phyloP scores from a whole-genome alignment of 2,888 invertebrate species.

The Agonopterix subpropinquella region DNA sequence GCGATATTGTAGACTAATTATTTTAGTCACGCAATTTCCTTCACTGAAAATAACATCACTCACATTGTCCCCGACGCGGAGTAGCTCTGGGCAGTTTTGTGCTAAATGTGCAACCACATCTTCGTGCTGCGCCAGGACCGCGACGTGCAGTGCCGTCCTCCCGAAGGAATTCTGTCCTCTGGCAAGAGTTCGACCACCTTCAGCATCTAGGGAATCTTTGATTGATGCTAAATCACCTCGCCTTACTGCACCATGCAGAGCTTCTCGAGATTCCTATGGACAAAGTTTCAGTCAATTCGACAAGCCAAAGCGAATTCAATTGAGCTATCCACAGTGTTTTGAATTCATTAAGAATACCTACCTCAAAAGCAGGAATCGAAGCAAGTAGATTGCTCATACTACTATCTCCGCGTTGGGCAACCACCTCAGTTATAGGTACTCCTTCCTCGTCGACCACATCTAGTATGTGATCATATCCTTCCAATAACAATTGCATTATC shows the following conservation, averaged over 20 bases:
- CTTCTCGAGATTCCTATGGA: conserved; percentile 83
- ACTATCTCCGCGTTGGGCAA: conserved; percentile 79
- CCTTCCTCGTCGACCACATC: conserved; percentile 86
- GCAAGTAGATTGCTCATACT: conserved; percentile 82
- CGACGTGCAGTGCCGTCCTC: conserved; percentile 89
- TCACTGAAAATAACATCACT: conserved; percentile 30
- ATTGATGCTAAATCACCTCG: conserved; percentile 77
- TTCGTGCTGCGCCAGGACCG: conserved; percentile 88
- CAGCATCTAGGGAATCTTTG: conserved; percentile 71
- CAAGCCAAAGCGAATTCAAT: no score
- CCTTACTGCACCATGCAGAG: conserved; percentile 82
- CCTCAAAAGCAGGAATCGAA: conserved; percentile 85
- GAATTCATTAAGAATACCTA: conserved; percentile 50
- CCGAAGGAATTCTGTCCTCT: conserved; percentile 80
- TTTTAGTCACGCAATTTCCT: no score
- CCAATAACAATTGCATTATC: conserved; percentile 79
- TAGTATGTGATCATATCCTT: conserved; percentile 92
- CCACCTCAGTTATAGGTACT: conserved; percentile 80
- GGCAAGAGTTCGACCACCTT: conserved; percentile 57
- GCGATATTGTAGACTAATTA: no score
- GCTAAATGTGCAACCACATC: conserved; percentile 88
- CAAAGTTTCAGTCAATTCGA: neutral
- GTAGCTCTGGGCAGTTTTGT: conserved; percentile 81
- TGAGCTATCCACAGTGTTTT: no score
- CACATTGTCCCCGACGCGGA: conserved; percentile 90